Percentiles rank a stretch among this genome's conserved stretches.
phyloP scores from a whole-genome alignment of 1,140 invertebrate genomes.

The Hycleus cichorii region DNA sequence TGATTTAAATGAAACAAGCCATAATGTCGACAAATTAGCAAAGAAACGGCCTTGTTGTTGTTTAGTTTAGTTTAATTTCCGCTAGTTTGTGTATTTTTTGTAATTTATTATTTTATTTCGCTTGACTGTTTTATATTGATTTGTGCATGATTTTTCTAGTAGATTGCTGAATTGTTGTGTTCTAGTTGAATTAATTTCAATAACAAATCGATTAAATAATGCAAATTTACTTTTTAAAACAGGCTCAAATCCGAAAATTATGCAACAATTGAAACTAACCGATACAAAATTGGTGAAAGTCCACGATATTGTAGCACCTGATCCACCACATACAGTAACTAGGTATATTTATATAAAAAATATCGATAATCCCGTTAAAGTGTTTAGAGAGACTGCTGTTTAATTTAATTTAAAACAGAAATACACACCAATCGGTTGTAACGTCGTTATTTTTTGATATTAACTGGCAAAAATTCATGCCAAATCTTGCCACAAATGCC shows the following conservation, averaged over 20 bases:
- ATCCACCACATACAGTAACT: conserved; percentile 14
- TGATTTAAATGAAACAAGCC: not conserved
- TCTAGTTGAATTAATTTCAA: not conserved
- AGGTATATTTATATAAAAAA: conserved; percentile 34
- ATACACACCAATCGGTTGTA: no score
- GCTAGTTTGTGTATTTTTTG: conserved; percentile 4
- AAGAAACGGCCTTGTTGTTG: not conserved
- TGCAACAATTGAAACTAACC: conserved; percentile 16
- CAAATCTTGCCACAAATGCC: no score
- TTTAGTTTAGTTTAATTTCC: not conserved
- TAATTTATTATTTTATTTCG: conserved; percentile 1
- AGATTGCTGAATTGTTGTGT: not conserved
- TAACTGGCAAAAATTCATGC: no score
- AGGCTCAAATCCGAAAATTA: conserved; percentile 12
- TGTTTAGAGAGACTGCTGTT: conserved; percentile 34
- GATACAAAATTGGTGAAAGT: conserved; percentile 18
- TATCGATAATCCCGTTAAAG: conserved; percentile 30
- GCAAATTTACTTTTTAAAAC: conserved; percentile 5
- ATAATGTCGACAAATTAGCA: not conserved
- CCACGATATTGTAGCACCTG: conserved; percentile 11
- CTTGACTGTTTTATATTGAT: conserved; percentile 2
- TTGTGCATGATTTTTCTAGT: conserved; percentile 7
- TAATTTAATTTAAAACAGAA: conserved; percentile 7
- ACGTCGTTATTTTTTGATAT: no score
- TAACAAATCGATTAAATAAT: not conserved